A percentile compares a stretch with the other conserved stretches of the same genome.
Evolutionary conservation across 2,797 vertebrate genomes (phyloP).

Genomic region (Cyclura pinguis): DNA sequence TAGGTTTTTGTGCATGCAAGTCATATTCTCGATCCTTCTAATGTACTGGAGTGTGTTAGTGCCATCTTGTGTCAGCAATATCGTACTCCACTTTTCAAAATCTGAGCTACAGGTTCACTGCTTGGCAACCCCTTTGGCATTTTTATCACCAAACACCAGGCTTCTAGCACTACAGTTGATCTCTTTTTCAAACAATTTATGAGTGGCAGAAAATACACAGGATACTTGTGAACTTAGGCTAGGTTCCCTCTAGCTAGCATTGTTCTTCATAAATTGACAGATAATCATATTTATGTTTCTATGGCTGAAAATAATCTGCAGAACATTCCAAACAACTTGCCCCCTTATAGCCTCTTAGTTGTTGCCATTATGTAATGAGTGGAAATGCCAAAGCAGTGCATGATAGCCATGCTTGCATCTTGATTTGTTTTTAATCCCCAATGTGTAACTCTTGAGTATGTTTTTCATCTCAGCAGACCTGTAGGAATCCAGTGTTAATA

Average conservation of each 20-base stretch:
- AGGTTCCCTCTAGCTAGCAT: no score
- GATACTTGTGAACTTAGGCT: not conserved
- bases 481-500: not conserved
- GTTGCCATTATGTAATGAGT: not conserved
- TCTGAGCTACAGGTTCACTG: not conserved
- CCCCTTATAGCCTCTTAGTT: not conserved
- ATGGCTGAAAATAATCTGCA: no score
- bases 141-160: not conserved
- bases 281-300: not conserved
- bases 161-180: fast-evolving
- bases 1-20: fast-evolving
- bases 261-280: not conserved
- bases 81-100: constrained; percentile 53
- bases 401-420: not conserved
- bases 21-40: not conserved
- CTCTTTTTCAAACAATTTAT: fast-evolving
- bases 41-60: constrained; percentile 54
- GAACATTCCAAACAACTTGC: not conserved
- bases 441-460: not conserved
- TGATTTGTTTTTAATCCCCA: not conserved
- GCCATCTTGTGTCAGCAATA: constrained; percentile 72
- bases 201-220: fast-evolving
- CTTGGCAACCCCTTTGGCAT: not conserved
- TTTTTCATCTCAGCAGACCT: not conserved
- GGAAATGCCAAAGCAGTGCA: not conserved